Percentiles rank a stretch among this genome's conserved stretches.
Evolutionary conservation across 2,113 vertebrate species (phyloP).

Genomic region (Bagarius yarrelli): DNA sequence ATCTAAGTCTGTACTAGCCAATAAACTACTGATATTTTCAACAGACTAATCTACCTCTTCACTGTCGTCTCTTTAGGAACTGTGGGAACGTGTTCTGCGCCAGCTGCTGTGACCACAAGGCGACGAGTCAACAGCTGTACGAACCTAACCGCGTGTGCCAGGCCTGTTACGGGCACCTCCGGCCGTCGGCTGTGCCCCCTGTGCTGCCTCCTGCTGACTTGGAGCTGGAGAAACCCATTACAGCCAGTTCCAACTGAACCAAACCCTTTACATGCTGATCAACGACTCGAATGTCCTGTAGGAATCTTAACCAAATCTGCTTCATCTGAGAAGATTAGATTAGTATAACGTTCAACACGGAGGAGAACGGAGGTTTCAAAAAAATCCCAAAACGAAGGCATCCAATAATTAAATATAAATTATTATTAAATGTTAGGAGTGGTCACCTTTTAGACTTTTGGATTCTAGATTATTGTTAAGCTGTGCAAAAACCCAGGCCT

Average conservation of each 20-base stretch:
- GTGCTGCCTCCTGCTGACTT: slow-evolving; percentile 75
- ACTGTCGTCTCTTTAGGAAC: slow-evolving; percentile 77
- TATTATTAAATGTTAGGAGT: slow-evolving; percentile 30
- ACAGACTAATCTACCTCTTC: slow-evolving; percentile 20
- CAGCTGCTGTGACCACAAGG: slow-evolving; percentile 98
- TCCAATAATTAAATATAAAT: slow-evolving; percentile 25
- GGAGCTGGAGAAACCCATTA: slow-evolving; percentile 93
- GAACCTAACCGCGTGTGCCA: slow-evolving; percentile 92
- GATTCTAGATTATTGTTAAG: slow-evolving; percentile 14
- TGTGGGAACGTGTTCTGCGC: slow-evolving; percentile 97
- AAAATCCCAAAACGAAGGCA: slow-evolving; percentile 1
- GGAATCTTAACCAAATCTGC: neutral
- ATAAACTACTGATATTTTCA: neutral
- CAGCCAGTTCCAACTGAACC: slow-evolving; percentile 88
- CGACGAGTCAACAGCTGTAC: slow-evolving; percentile 94
- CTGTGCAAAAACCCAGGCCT: slow-evolving; percentile 22
- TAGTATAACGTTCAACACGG: slow-evolving; percentile 10
- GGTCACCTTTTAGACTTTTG: slow-evolving; percentile 8
- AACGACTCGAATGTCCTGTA: neutral
- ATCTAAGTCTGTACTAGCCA: neutral
- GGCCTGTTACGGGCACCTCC: slow-evolving; percentile 87
- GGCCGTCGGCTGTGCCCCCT: slow-evolving; percentile 65
- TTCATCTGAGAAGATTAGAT: slow-evolving; percentile 4
- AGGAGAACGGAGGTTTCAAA: neutral
- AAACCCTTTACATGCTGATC: slow-evolving; percentile 34